Percentiles rank a stretch among this genome's conserved stretches.
These are phyloP conservation scores for Gymnogyps californianus DNA, from an alignment of 2,113 vertebrate species.

Conservation along the genomic window DNA sequence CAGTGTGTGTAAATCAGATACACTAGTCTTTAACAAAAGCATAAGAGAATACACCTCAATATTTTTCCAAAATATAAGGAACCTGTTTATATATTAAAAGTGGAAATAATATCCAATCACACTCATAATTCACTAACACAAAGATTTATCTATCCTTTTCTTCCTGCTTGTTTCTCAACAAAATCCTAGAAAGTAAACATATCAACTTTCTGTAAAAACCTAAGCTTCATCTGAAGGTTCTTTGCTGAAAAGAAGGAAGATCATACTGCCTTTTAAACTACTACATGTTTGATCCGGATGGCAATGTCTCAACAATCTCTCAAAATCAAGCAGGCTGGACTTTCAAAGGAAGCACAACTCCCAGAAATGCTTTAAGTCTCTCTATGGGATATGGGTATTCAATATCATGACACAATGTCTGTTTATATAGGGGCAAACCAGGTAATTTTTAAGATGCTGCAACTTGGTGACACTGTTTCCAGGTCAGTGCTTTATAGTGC, in stretches of 20 bases:
- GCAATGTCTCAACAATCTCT: background rate
- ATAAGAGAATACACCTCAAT: background rate
- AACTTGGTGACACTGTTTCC: background rate
- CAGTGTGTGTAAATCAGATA: background rate
- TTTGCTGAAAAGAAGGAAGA: background rate
- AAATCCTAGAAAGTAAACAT: background rate
- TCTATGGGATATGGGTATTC: background rate
- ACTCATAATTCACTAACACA: background rate
- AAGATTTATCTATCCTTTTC: background rate
- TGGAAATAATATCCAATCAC: background rate
- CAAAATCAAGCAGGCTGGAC: background rate
- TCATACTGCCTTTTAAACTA: background rate
- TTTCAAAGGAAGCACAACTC: background rate
- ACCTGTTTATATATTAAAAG: background rate
- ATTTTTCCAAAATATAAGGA: background rate
- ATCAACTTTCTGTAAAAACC: background rate
- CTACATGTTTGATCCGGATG: background rate
- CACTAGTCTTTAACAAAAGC: background rate
- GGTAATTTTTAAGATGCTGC: background rate
- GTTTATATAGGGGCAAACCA: background rate
- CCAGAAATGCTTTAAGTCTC: background rate
- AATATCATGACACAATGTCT: too few species aligned
- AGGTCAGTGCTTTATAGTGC: background rate
- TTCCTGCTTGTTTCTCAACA: background rate
- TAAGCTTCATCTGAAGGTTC: background rate